Evolutionary conservation across 2,113 vertebrate genomes (phyloP).

Genomic region (Ctenodactylus gundi): DNA sequence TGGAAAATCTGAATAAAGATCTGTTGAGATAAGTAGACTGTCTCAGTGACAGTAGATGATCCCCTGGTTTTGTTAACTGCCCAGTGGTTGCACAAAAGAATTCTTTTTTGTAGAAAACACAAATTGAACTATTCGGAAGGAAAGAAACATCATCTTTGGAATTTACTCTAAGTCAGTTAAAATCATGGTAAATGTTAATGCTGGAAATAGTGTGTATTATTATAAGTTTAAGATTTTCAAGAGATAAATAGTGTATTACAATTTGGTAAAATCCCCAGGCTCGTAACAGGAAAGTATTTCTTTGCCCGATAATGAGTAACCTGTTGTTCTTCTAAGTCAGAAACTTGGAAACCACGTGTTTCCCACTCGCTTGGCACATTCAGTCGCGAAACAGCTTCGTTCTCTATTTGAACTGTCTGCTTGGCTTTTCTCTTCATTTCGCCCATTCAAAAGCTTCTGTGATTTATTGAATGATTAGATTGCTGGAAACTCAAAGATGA

Average conservation of each 20-base stretch:
- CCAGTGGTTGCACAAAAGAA: not conserved
- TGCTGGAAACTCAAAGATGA: not conserved
- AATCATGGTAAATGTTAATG: not conserved
- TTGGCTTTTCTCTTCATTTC: not conserved
- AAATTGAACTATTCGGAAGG: not conserved
- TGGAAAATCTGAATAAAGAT: not conserved
- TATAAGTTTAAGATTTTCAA: conserved; percentile 17
- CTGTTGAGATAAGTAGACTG: not conserved
- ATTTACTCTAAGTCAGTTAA: not conserved
- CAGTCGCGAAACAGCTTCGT: not conserved
- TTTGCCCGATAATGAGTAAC: not conserved
- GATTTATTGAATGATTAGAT: not conserved
- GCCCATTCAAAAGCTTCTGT: not conserved
- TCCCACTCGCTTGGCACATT: not conserved
- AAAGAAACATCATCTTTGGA: not conserved
- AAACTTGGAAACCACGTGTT: not conserved
- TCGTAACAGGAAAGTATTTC: not conserved
- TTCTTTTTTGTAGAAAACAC: not conserved
- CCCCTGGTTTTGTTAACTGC: not conserved
- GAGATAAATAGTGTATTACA: not conserved
- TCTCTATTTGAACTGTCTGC: not conserved
- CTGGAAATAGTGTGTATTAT: not conserved
- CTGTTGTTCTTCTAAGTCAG: not conserved
- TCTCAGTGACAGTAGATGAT: not conserved
- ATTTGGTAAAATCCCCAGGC: not conserved